Base-by-base conservation (phyloP, 2,113 vertebrate species). In the Silurus asotus region DNA sequence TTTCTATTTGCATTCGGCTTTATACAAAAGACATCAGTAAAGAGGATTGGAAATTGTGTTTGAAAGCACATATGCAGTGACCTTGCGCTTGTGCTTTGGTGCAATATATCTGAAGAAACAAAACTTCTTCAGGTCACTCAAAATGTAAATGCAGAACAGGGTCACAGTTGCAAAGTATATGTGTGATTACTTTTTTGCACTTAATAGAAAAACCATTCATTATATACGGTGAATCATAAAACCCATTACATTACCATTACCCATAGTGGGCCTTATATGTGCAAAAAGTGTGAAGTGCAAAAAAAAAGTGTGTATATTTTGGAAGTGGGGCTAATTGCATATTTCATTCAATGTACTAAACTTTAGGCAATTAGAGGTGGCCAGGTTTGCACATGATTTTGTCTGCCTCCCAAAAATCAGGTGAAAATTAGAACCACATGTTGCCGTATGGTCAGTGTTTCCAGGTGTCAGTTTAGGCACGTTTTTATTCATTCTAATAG, bases 281-380 rank as follows among this genome's bases (percentile, higher is more conserved):
- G 37, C 53, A 78, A 78, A 58, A 58, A 58, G 76, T 78, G 76
- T 78, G 76, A 78, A 79, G 25, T 58, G 25, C 25, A 78, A 77
- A 56, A 20, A 20, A 53, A 72, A 13, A 23, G 8, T 17, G 76
- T 79, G 76, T 79, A 37, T 79, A 37, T 59, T 8, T 79, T 79
- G 76, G 55, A 59, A 79, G 76, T 37, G 55, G 37, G 55, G 15
- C 25, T 79, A 79, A 79, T 79, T 59, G 76, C 76, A 59, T 79
- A 79, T 79, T 79, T 79, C 8, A 79, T 79, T 79, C 15, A 59
- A 8, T 58, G 25, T 79, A 58, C 25, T 79, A 79, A 45, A 79
- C 55, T 4, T 19, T 79, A 55, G n/a, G 76, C 76, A 79, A 79
- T 79, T 79, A 79, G 55, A 79, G 76, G 76, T 79, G 76, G 55